A percentile compares a stretch with the other conserved stretches of the same genome.
Evolutionary conservation across 2,797 vertebrate genomes (phyloP).

Genomic region (Hippocampus kuda): DNA sequence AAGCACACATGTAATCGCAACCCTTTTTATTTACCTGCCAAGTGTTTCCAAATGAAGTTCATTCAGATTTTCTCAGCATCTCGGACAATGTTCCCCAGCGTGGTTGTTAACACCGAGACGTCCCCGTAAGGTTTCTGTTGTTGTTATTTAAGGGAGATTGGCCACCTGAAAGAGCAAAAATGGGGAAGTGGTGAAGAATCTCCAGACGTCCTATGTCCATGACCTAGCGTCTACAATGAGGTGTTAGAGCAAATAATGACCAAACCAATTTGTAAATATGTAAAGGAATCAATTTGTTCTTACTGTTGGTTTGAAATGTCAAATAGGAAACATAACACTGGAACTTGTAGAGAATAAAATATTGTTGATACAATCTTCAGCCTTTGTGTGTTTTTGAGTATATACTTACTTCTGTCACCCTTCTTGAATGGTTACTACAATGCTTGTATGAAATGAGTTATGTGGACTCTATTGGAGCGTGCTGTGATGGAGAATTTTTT

Average conservation of each 20-base stretch:
- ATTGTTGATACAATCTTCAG: constrained; percentile 9
- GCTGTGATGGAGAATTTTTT: not conserved
- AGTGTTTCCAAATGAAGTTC: not conserved
- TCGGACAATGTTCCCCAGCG: not conserved
- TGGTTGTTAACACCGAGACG: not conserved
- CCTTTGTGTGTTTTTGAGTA: not conserved
- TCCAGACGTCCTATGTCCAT: not conserved
- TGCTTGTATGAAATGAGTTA: too few species aligned
- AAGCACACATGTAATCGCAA: not conserved
- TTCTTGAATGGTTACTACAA: not conserved
- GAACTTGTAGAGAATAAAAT: constrained; percentile 8
- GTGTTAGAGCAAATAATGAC: constrained; percentile 8
- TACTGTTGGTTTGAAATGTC: constrained; percentile 6
- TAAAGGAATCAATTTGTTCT: constrained; percentile 7
- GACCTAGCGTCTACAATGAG: not conserved
- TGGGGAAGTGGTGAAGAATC: not conserved
- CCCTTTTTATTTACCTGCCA: not conserved
- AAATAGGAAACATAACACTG: constrained; percentile 5
- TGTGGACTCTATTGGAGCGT: not conserved
- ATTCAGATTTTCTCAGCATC: not conserved
- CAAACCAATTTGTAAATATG: constrained; percentile 15
- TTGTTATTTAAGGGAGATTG: not conserved
- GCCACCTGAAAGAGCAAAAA: not conserved
- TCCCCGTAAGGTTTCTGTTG: not conserved
- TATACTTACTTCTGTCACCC: not conserved